These are phyloP conservation scores for Pectinophora gossypiella DNA, from an alignment of 1,140 invertebrate species.

Conservation along the genomic window DNA sequence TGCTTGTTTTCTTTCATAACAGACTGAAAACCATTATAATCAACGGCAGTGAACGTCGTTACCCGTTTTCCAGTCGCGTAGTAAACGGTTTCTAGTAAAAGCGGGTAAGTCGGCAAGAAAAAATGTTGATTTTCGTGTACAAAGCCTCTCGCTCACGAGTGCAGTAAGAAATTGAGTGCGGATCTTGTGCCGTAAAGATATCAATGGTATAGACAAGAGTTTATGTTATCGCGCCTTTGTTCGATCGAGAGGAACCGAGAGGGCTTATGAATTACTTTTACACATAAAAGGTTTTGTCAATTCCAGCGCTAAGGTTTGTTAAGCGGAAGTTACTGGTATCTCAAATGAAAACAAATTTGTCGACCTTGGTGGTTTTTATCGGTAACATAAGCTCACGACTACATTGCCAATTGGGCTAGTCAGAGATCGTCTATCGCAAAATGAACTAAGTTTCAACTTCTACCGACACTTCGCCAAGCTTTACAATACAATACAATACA, in stretches of 20 bases:
- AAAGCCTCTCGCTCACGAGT: slow-evolving; percentile 47
- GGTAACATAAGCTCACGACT: no score
- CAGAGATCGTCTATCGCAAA: no score
- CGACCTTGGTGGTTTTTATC: no score
- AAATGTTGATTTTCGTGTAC: slow-evolving; percentile 58
- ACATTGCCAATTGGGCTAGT: no score
- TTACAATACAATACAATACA: no score
- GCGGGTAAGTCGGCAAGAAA: slow-evolving; percentile 42
- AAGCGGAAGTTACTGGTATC: no score
- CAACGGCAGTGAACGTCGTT: no score
- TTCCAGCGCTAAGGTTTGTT: no score
- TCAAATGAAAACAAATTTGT: no score
- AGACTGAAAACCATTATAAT: no score
- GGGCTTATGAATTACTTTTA: not conserved
- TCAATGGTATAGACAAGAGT: slow-evolving; percentile 19
- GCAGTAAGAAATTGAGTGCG: slow-evolving; percentile 45
- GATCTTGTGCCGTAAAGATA: slow-evolving; percentile 21
- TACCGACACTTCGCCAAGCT: no score
- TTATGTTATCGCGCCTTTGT: slow-evolving; percentile 7
- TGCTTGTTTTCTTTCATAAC: not conserved
- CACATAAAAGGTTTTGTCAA: not conserved
- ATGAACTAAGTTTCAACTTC: no score
- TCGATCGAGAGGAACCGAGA: not conserved
- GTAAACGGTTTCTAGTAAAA: slow-evolving; percentile 25
- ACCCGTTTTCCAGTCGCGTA: slow-evolving; percentile 8